Percentiles rank a stretch among this genome's conserved stretches.
Conservation (phyloP, 2,113 vertebrate genomes). For the Plecturocebus donacophilus region DNA sequence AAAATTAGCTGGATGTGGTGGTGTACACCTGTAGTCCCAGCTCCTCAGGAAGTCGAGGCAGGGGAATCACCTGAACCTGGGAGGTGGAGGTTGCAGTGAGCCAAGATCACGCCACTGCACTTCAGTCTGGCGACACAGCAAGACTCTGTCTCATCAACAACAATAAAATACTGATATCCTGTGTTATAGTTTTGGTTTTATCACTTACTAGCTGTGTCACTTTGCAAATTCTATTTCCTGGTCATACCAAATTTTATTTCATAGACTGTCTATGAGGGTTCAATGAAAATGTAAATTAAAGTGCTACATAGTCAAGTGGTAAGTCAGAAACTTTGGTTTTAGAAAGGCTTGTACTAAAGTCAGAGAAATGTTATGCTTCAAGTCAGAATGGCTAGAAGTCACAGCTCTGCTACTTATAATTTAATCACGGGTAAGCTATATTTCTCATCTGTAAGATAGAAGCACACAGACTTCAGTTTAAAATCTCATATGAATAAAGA, state of each 20-base stretch:
- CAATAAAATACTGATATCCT: background rate
- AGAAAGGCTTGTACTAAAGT: background rate
- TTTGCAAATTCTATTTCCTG: background rate
- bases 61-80: too few species aligned
- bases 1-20: too few species aligned
- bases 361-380: background rate
- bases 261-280: background rate
- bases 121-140: too few species aligned
- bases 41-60: too few species aligned
- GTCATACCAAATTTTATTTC: background rate
- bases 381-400: background rate
- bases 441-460: background rate
- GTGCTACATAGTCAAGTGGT: background rate
- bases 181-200: background rate
- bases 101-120: too few species aligned
- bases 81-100: too few species aligned
- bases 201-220: background rate
- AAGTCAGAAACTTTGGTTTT: background rate
- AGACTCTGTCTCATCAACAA: too few species aligned
- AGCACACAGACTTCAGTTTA: background rate
- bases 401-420: background rate
- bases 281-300: background rate
- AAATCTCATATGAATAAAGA: background rate
- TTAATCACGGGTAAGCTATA: background rate
- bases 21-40: too few species aligned